Conservation (phyloP, 2,113 vertebrate genomes). For the Phaetusa simplex region DNA sequence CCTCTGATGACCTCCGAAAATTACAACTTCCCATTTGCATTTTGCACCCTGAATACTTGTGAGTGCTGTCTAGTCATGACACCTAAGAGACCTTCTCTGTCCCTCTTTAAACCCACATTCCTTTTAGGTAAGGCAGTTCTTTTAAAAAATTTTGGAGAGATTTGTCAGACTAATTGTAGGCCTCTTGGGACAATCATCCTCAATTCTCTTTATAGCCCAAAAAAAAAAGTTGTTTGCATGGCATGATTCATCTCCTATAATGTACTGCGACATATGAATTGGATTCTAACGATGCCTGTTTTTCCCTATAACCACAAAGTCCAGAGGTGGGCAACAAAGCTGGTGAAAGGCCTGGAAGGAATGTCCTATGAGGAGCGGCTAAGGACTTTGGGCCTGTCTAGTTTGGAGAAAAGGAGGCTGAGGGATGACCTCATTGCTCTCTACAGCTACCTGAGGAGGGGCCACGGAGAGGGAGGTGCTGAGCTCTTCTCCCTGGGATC, state of each 20-base stretch:
- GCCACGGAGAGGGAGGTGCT: neutral
- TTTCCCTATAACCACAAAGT: neutral
- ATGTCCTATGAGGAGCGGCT: neutral
- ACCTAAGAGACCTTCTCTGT: neutral
- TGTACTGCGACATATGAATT: neutral
- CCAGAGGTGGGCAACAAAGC: neutral
- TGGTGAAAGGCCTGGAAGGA: neutral
- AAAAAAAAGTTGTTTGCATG: neutral
- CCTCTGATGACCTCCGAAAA: neutral
- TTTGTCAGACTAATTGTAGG: neutral
- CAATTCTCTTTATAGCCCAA: neutral
- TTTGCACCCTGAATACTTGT: neutral
- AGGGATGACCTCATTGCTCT: neutral
- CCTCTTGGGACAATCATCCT: neutral
- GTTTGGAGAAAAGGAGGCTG: neutral
- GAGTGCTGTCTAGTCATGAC: neutral
- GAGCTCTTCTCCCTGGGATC: neutral
- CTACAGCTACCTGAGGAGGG: neutral
- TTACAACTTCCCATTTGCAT: neutral
- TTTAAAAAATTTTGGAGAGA: neutral
- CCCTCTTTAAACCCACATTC: neutral
- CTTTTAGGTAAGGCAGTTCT: neutral
- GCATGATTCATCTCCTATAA: neutral
- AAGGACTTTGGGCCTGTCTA: neutral
- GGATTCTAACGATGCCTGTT: neutral